phyloP scores from a whole-genome alignment of 2,888 invertebrate genomes.

The Keiferia lycopersicella region DNA sequence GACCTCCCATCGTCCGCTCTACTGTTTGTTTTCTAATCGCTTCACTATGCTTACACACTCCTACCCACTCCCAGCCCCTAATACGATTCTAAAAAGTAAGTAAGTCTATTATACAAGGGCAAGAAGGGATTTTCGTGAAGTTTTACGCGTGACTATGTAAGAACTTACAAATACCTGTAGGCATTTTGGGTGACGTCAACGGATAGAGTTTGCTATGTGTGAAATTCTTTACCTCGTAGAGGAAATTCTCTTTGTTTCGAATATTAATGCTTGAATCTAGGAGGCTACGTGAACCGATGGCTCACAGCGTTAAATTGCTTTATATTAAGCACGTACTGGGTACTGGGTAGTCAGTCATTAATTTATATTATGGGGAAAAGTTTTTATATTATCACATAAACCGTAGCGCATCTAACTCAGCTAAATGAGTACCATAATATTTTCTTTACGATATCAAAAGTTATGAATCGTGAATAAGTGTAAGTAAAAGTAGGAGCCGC shows the following conservation, averaged over 20 bases:
- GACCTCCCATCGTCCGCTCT: conserved; percentile 45
- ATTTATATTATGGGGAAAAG: background rate
- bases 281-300: background rate
- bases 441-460: conserved; percentile 16
- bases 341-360: background rate
- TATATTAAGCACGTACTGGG: background rate
- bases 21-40: conserved; percentile 36
- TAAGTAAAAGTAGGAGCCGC: background rate
- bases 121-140: conserved; percentile 20
- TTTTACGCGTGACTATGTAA: conserved; percentile 4
- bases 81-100: conserved; percentile 16
- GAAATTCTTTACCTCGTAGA: conserved; percentile 9
- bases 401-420: background rate
- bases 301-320: background rate
- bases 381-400: conserved; percentile 1
- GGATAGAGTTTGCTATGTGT: conserved; percentile 4
- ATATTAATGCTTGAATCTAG: background rate
- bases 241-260: conserved; percentile 10
- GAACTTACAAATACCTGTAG: conserved; percentile 17
- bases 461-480: conserved; percentile 13
- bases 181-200: background rate
- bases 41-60: conserved; percentile 15
- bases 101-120: conserved; percentile 17
- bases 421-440: background rate
- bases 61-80: background rate